Evolutionary conservation across 37 sponge, comb jelly and placozoan genomes (phyloP).

Genomic region (Amphimedon queenslandica): DNA sequence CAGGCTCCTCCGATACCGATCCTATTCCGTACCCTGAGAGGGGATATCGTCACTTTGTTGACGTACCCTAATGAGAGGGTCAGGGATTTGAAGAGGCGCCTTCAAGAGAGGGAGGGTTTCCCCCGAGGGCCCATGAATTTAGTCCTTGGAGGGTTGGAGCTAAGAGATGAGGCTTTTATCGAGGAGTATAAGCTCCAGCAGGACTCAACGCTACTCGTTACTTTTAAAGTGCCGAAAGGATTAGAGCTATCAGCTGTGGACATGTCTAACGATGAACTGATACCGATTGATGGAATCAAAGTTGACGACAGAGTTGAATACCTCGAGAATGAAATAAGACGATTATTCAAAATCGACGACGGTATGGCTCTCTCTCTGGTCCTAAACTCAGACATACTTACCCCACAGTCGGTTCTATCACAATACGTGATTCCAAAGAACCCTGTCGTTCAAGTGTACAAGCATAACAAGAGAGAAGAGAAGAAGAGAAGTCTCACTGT

Average conservation of each 20-base stretch:
- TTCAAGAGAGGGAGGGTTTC: slow-evolving; percentile 1
- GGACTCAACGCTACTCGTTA: slow-evolving; percentile 1
- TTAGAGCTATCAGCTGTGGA: background rate
- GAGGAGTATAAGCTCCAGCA: background rate
- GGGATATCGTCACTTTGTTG: background rate
- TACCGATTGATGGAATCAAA: background rate
- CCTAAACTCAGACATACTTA: background rate
- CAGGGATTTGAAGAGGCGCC: background rate
- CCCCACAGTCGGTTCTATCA: background rate
- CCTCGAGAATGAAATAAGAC: background rate
- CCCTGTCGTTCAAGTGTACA: background rate
- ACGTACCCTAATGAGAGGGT: background rate
- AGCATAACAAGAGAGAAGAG: background rate
- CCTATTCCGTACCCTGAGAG: background rate
- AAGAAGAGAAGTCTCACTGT: background rate
- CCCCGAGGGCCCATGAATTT: background rate
- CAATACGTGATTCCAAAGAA: background rate
- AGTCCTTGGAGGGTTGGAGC: background rate
- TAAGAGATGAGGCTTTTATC: background rate
- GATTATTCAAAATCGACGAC: background rate
- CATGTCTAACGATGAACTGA: background rate
- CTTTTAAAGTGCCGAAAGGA: background rate
- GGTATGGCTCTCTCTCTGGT: background rate
- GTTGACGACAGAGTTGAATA: background rate
- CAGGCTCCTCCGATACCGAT: background rate